phyloP scores from a whole-genome alignment of 1,140 invertebrate species.

The Philaenus spumarius region DNA sequence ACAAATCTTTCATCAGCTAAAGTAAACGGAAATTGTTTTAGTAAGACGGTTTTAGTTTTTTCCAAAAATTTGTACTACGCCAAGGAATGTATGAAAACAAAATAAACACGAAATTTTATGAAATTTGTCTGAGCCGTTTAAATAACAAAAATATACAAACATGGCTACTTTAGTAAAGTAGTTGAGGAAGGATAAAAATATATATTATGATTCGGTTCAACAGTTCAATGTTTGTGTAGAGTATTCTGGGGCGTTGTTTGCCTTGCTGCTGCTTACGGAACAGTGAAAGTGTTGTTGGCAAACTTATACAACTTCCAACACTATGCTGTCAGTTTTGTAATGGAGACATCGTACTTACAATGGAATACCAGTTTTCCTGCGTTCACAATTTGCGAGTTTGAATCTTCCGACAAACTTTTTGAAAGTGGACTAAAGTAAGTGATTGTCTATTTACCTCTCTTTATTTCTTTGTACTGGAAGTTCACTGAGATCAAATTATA shows the following conservation, averaged over 20 bases:
- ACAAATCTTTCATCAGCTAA: too few species aligned
- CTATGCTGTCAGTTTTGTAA: constrained; percentile 34
- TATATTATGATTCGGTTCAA: too few species aligned
- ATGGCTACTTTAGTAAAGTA: too few species aligned
- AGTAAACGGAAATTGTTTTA: too few species aligned
- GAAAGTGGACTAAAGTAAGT: constrained; percentile 28
- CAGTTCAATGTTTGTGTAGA: constrained; percentile 16
- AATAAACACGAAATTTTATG: neutral
- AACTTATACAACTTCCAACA: constrained; percentile 30
- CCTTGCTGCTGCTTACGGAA: constrained; percentile 24
- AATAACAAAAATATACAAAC: neutral
- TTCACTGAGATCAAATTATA: too few species aligned
- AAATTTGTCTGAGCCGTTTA: neutral
- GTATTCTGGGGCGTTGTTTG: constrained; percentile 32
- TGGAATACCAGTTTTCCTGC: constrained; percentile 65
- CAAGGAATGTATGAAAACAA: neutral
- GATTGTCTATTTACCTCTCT: too few species aligned
- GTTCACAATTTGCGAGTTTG: constrained; percentile 57
- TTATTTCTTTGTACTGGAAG: too few species aligned
- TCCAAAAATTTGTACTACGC: too few species aligned
- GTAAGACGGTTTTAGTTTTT: too few species aligned
- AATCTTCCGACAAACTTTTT: constrained; percentile 50
- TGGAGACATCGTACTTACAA: constrained; percentile 40
- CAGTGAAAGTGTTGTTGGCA: constrained; percentile 22
- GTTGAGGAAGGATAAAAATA: too few species aligned